Evolutionary conservation across 2,113 vertebrate genomes (phyloP).

Genomic region (Nesogale talazaci): DNA sequence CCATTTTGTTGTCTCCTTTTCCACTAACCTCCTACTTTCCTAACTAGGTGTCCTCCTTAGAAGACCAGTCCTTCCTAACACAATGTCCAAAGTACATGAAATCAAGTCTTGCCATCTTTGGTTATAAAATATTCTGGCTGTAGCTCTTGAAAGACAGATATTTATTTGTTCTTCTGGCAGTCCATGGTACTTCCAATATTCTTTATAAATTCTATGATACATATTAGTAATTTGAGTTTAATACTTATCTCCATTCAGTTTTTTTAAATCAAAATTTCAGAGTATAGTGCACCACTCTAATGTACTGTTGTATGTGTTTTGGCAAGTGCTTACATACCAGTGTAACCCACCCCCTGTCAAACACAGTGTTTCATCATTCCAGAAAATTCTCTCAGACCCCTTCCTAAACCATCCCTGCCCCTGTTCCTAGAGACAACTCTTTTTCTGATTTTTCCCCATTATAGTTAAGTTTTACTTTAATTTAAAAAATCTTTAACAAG

Average conservation of each 20-base stretch:
- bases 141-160: too few species aligned
- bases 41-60: too few species aligned
- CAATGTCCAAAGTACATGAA: too few species aligned
- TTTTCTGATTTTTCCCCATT: background rate
- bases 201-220: background rate
- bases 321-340: background rate
- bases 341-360: background rate
- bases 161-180: too few species aligned
- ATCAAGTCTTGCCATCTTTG: too few species aligned
- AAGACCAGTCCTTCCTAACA: too few species aligned
- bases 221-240: background rate
- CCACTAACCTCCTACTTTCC: too few species aligned
- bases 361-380: background rate
- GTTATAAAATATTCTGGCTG: too few species aligned
- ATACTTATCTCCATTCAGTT: background rate
- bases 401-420: background rate
- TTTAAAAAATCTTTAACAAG: slow-evolving; percentile 7
- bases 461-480: background rate
- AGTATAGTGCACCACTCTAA: background rate
- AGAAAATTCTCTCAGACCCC: background rate
- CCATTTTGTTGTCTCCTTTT: too few species aligned
- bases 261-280: slow-evolving; percentile 1
- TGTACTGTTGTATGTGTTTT: background rate
- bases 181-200: too few species aligned
- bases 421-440: background rate